These are phyloP conservation scores for Haliaeetus leucogaster DNA, from an alignment of 2,113 vertebrate genomes.

Conservation along the genomic window DNA sequence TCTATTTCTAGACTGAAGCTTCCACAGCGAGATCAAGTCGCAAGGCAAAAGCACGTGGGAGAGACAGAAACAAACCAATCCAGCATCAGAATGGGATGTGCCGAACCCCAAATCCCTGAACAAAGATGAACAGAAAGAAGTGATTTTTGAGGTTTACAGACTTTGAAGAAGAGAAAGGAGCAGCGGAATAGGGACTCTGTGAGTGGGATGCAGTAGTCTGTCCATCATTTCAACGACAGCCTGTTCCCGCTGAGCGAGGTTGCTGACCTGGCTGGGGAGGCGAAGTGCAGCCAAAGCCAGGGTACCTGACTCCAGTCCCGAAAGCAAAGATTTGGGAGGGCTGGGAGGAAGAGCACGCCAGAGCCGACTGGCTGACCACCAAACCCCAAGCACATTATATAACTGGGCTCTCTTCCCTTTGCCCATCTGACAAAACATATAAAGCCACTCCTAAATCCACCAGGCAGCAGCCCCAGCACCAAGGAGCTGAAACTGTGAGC, in stretches of 20 bases:
- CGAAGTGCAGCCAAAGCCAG: not conserved
- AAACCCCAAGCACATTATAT: not conserved
- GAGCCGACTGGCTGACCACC: constrained; percentile 2
- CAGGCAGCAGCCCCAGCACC: not conserved
- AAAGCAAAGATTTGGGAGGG: not conserved
- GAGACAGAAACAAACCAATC: not conserved
- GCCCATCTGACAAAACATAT: constrained; percentile 35
- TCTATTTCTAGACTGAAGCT: not conserved
- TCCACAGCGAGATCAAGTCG: not conserved
- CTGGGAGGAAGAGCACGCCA: not conserved
- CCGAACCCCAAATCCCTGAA: not conserved
- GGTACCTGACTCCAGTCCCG: not conserved
- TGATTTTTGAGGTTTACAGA: not conserved
- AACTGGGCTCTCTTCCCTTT: constrained; percentile 26
- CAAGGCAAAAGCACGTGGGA: not conserved
- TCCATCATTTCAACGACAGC: not conserved
- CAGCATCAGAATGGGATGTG: not conserved
- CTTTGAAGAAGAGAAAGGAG: not conserved
- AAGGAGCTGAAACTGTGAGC: not conserved
- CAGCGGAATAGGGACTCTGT: not conserved
- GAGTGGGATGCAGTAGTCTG: not conserved
- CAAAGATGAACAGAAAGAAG: not conserved
- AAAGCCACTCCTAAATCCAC: not conserved
- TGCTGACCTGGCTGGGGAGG: not conserved
- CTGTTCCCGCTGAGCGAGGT: not conserved